Evolutionary conservation across 2,797 vertebrate species (phyloP).

Genomic region (Megaceryle alcyon): DNA sequence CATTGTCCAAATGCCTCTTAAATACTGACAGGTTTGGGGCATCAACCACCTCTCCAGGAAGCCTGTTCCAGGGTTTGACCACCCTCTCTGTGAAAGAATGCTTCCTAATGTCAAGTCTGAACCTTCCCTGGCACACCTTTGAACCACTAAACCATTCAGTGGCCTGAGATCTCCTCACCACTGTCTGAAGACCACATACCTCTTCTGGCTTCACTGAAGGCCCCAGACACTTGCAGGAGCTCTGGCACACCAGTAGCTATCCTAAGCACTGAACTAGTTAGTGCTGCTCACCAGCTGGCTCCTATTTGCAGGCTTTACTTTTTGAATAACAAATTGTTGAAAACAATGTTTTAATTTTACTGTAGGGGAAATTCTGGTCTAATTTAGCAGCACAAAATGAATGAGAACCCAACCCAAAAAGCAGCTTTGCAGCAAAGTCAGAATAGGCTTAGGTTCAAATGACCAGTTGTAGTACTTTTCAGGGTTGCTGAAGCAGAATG

Average conservation of each 20-base stretch:
- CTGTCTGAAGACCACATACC: not conserved
- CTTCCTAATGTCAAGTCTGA: not conserved
- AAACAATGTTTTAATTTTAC: not conserved
- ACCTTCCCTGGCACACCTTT: not conserved
- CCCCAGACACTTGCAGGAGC: fast-evolving
- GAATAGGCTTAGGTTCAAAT: not conserved
- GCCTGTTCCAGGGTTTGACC: not conserved
- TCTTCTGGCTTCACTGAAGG: not conserved
- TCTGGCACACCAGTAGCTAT: not conserved
- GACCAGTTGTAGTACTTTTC: not conserved
- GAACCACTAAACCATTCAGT: not conserved
- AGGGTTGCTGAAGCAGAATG: no score
- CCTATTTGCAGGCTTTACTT: not conserved
- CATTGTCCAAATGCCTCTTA: not conserved
- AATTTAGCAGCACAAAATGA: not conserved
- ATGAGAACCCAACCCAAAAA: not conserved
- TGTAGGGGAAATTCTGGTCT: not conserved
- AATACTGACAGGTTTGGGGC: not conserved
- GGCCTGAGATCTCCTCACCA: fast-evolving
- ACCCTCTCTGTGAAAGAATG: not conserved
- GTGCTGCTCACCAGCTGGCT: not conserved
- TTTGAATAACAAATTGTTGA: not conserved
- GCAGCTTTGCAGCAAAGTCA: not conserved
- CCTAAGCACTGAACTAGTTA: not conserved
- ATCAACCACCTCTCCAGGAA: not conserved